These are phyloP conservation scores for Aphelenchoides fujianensis DNA, from an alignment of 1,140 invertebrate species.

Conservation along the genomic window DNA sequence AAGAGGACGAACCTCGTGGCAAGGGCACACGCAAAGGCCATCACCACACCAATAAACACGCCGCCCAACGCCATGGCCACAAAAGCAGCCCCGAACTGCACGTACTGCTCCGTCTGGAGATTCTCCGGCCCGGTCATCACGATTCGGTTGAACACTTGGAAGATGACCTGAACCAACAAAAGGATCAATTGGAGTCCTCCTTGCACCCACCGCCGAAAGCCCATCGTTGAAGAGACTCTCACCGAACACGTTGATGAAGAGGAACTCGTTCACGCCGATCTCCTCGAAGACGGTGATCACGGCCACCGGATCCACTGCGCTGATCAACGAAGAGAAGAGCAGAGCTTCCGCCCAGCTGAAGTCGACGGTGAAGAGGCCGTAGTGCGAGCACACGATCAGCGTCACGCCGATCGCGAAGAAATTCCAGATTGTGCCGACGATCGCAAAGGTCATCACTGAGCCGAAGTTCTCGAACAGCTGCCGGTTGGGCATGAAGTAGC, in stretches of 20 bases:
- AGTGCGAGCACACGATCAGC: conserved; percentile 15
- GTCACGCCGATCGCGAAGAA: conserved; percentile 58
- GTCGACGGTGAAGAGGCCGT: conserved; percentile 40
- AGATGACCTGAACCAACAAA: too few species aligned
- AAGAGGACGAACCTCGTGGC: conserved; percentile 37
- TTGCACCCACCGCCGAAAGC: too few species aligned
- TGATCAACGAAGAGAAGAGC: too few species aligned
- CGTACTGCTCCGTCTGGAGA: conserved; percentile 67
- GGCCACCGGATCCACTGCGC: too few species aligned
- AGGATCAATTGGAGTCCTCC: too few species aligned
- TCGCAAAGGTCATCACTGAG: conserved; percentile 89
- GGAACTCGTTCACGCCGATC: too few species aligned
- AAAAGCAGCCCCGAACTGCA: conserved; percentile 82
- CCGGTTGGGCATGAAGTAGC: conserved; percentile 96
- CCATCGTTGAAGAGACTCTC: too few species aligned
- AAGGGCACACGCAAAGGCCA: conserved; percentile 84
- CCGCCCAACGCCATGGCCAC: conserved; percentile 88
- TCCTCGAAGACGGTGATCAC: too few species aligned
- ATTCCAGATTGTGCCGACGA: conserved; percentile 70
- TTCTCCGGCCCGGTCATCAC: conserved; percentile 59
- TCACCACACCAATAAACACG: conserved; percentile 85
- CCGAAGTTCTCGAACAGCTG: conserved; percentile 91
- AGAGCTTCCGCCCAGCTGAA: too few species aligned
- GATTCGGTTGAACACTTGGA: conserved; percentile 90
- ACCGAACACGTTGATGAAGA: too few species aligned